Percentiles rank a stretch among this genome's conserved stretches.
phyloP scores from a whole-genome alignment of 2,113 vertebrate species.

The Poeciliopsis turrubarensis region DNA sequence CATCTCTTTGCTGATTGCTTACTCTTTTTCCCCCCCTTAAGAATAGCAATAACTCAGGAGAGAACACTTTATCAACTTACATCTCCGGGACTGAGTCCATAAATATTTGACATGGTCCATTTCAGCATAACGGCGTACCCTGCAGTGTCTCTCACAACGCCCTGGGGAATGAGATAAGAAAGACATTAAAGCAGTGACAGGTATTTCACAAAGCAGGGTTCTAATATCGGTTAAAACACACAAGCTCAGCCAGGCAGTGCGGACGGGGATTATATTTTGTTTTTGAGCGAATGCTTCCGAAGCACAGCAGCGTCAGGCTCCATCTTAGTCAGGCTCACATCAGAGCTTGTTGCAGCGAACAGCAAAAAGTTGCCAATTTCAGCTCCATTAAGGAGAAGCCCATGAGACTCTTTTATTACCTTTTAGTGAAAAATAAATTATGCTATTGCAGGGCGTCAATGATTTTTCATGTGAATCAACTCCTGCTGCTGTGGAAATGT shows the following conservation, averaged over 20 bases:
- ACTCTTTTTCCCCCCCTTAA: neutral
- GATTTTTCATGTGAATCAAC: slow-evolving; percentile 15
- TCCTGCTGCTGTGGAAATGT: slow-evolving; percentile 35
- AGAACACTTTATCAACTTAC: slow-evolving; percentile 76
- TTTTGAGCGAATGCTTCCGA: slow-evolving; percentile 9
- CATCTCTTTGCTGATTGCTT: neutral
- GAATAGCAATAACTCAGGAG: neutral
- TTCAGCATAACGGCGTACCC: slow-evolving; percentile 96
- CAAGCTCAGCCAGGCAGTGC: neutral
- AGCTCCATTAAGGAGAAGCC: neutral
- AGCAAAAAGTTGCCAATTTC: slow-evolving; percentile 15
- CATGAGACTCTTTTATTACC: slow-evolving; percentile 32
- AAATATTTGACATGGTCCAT: slow-evolving; percentile 96
- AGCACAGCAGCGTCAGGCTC: neutral
- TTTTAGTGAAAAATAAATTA: slow-evolving; percentile 41
- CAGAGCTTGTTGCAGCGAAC: slow-evolving; percentile 2
- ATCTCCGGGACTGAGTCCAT: slow-evolving; percentile 91
- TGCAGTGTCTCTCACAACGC: slow-evolving; percentile 90
- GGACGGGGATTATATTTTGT: neutral
- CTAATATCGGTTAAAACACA: slow-evolving; percentile 31
- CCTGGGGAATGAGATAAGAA: slow-evolving; percentile 77
- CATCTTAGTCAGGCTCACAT: slow-evolving; percentile 6
- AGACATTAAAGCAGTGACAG: slow-evolving; percentile 33
- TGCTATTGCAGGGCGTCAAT: slow-evolving; percentile 16
- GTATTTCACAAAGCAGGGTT: neutral